Base-by-base conservation (phyloP, 2,888 invertebrate genomes). In the Phymatocera aterrima region DNA sequence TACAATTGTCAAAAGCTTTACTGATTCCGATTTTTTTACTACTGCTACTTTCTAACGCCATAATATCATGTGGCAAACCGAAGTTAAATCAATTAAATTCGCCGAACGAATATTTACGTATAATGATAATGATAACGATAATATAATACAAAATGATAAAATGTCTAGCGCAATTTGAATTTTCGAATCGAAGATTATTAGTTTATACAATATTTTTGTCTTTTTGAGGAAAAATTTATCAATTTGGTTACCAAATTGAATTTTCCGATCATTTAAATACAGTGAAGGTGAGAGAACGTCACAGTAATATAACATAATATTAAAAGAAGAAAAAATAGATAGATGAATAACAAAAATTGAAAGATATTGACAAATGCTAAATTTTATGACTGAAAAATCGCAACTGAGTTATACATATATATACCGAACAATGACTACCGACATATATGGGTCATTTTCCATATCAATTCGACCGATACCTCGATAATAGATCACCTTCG, bases 141-240 rank as follows among this genome's bases (percentile, higher is more conserved):
- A n/a, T n/a, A n/a, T n/a, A n/a, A n/a, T n/a, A n/a, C n/a, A 54
- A 54, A 54, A 54, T 2, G 4, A 12, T 31, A 51, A 48, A 72
- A 34, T 18, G 21, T 72, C 72, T 72, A 72, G 72, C 72, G 72
- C 72, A 72, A 72, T 72, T 72, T 72, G 72, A 72, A 72, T 48
- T 18, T 18, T 54, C n/a, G 10, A 68, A 68, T 28, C 15, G 12
- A 46, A 28, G 24, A 43, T 68, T 68, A 6, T 4, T 21, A 34
- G 12, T 60, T 1, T 54, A 1, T n/a, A 54, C n/a, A 5, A 61
- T 34, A 34, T 18, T 21, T 28, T 68, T 43, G 15, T 21, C 12
- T 40, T n/a, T 68, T 68, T 24, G 18, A 4, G 40, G 48, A 51
- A 72, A 72, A 72, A 51, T n/a, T 6, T 72, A 31, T 72, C 72